Evolutionary conservation across 2,797 vertebrate species (phyloP).

Genomic region (Mormyrops boulengeri): DNA sequence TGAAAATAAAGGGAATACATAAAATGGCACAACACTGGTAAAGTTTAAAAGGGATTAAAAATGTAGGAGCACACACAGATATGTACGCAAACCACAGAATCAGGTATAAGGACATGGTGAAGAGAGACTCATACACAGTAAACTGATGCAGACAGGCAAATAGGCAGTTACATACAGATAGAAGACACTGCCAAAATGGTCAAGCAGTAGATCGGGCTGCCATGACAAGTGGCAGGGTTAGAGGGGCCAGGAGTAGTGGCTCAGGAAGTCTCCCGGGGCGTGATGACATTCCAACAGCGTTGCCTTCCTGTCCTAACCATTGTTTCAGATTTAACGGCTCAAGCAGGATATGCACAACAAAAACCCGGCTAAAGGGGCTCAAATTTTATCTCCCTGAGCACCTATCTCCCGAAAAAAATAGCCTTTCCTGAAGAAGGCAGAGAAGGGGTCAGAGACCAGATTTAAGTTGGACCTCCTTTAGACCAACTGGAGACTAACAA

Average conservation of each 20-base stretch:
- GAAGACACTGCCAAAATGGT: not conserved
- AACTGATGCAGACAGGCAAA: not conserved
- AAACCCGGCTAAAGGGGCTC: slow-evolving; percentile 25
- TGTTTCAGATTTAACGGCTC: slow-evolving; percentile 48
- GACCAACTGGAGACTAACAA: not conserved
- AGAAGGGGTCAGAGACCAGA: slow-evolving; percentile 31
- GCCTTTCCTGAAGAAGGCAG: slow-evolving; percentile 14
- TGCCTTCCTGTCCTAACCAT: slow-evolving; percentile 37
- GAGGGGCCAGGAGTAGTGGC: slow-evolving; percentile 6
- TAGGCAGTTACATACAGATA: not conserved
- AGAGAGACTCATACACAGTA: not conserved
- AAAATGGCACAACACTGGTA: not conserved
- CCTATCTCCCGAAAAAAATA: not conserved
- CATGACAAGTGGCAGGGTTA: not conserved
- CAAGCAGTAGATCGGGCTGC: not conserved
- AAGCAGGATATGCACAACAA: slow-evolving; percentile 43
- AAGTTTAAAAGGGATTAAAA: not conserved
- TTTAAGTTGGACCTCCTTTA: slow-evolving; percentile 11
- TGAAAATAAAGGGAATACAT: not conserved
- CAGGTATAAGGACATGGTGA: not conserved
- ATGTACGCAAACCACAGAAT: not conserved
- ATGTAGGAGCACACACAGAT: not conserved
- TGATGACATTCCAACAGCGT: slow-evolving; percentile 41
- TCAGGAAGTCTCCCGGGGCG: slow-evolving; percentile 46
- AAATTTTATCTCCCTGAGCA: slow-evolving; percentile 16